Evolutionary conservation across 2,113 vertebrate species (phyloP).

Genomic region (Tachysurus vachellii): DNA sequence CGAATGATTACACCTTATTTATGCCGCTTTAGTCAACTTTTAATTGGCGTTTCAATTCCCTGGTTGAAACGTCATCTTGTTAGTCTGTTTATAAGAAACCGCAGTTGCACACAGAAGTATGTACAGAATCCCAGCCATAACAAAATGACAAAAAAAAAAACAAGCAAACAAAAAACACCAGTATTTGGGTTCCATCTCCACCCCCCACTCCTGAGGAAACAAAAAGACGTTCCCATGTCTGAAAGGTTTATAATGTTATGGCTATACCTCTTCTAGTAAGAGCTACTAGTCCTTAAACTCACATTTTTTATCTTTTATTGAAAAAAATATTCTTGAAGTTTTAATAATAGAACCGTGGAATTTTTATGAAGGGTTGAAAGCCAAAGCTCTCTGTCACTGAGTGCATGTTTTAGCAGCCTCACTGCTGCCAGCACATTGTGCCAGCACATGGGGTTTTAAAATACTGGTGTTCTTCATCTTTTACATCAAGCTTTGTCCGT

Average conservation of each 20-base stretch:
- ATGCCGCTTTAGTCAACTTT: neutral
- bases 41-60: too few species aligned
- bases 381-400: neutral
- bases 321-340: neutral
- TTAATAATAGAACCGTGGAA: neutral
- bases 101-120: too few species aligned
- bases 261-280: neutral
- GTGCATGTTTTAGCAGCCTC: neutral
- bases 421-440: neutral
- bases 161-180: too few species aligned
- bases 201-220: too few species aligned
- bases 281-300: neutral
- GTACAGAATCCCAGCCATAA: too few species aligned
- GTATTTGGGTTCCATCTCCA: neutral
- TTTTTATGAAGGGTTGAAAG: neutral
- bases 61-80: too few species aligned
- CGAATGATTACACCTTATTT: neutral
- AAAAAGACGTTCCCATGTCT: neutral
- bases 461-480: neutral
- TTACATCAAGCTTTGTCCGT: slow-evolving; percentile 6
- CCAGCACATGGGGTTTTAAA: neutral
- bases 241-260: neutral
- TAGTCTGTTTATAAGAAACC: too few species aligned
- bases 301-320: neutral
- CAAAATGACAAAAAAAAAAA: too few species aligned